Conservation (phyloP, 2,888 invertebrate genomes). For the Pseudolycoriella hygida region DNA sequence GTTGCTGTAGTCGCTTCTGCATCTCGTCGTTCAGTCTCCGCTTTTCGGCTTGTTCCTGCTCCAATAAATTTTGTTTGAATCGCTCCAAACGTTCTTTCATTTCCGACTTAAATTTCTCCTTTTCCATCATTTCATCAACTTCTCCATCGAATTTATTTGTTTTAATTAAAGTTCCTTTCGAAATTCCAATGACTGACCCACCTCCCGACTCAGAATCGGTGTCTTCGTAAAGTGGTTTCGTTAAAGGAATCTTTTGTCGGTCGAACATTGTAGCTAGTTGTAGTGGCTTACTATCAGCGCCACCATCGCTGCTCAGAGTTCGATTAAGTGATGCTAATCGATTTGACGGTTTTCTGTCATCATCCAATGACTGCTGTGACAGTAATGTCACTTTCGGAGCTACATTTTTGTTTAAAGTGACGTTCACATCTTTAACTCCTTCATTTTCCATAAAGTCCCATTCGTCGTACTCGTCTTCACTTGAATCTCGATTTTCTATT, state of each 20-base stretch:
- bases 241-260: slow-evolving; percentile 3
- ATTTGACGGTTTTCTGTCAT: slow-evolving; percentile 6
- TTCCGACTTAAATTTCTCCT: slow-evolving; percentile 22
- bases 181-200: not conserved
- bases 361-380: slow-evolving; percentile 8
- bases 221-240: slow-evolving; percentile 24
- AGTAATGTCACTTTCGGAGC: slow-evolving; percentile 5
- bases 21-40: slow-evolving; percentile 31
- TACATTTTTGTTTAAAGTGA: slow-evolving; percentile 20
- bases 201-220: slow-evolving; percentile 26
- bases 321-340: slow-evolving; percentile 5
- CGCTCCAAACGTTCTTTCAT: slow-evolving; percentile 23
- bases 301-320: slow-evolving; percentile 3
- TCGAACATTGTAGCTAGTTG: slow-evolving; percentile 4
- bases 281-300: not conserved
- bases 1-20: slow-evolving; percentile 31
- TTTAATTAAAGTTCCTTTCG: not conserved
- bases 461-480: slow-evolving; percentile 18
- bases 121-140: slow-evolving; percentile 22
- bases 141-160: slow-evolving; percentile 11
- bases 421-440: slow-evolving; percentile 26
- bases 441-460: slow-evolving; percentile 18
- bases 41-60: slow-evolving; percentile 24
- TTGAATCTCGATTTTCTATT: slow-evolving; percentile 19
- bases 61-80: slow-evolving; percentile 33